These are phyloP conservation scores for Cynoglossus semilaevis DNA, from an alignment of 2,113 vertebrate species.

Conservation along the genomic window DNA sequence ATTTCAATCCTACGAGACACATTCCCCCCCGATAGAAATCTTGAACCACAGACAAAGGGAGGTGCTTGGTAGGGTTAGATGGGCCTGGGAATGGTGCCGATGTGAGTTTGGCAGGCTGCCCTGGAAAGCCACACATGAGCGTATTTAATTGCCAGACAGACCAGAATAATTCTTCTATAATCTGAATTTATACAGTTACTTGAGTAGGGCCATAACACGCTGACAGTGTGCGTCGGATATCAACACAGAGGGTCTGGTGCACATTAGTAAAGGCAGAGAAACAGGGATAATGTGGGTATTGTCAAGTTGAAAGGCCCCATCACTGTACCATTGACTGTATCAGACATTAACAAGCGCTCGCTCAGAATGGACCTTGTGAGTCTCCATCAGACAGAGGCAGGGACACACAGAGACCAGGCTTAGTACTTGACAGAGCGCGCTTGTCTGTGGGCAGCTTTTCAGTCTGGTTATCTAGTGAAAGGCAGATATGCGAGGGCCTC, in stretches of 20 bases:
- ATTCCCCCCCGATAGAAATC: slow-evolving; percentile 78
- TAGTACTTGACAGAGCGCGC: slow-evolving; percentile 53
- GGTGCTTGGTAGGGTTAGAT: slow-evolving; percentile 81
- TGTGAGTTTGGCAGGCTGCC: slow-evolving; percentile 84
- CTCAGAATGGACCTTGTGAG: slow-evolving; percentile 47
- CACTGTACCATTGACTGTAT: slow-evolving; percentile 56
- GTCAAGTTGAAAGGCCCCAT: slow-evolving; percentile 45
- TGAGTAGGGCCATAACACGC: slow-evolving; percentile 61
- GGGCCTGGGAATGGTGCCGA: slow-evolving; percentile 83
- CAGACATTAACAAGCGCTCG: slow-evolving; percentile 45
- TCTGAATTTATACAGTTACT: slow-evolving; percentile 70
- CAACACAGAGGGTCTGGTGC: slow-evolving; percentile 51
- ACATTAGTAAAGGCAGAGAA: slow-evolving; percentile 39
- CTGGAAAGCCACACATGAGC: slow-evolving; percentile 87
- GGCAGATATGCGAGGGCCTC: slow-evolving; percentile 43
- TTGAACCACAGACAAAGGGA: slow-evolving; percentile 79
- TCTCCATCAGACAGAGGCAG: slow-evolving; percentile 39
- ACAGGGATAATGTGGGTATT: slow-evolving; percentile 59
- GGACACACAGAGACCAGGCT: slow-evolving; percentile 49
- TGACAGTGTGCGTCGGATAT: slow-evolving; percentile 63
- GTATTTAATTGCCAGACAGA: slow-evolving; percentile 88
- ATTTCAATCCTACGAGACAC: slow-evolving; percentile 64
- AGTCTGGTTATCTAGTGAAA: slow-evolving; percentile 63
- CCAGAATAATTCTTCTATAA: slow-evolving; percentile 87
- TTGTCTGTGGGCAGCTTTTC: slow-evolving; percentile 58